phyloP scores from a whole-genome alignment of 1,140 invertebrate genomes.

The Sinonovacula constricta region DNA sequence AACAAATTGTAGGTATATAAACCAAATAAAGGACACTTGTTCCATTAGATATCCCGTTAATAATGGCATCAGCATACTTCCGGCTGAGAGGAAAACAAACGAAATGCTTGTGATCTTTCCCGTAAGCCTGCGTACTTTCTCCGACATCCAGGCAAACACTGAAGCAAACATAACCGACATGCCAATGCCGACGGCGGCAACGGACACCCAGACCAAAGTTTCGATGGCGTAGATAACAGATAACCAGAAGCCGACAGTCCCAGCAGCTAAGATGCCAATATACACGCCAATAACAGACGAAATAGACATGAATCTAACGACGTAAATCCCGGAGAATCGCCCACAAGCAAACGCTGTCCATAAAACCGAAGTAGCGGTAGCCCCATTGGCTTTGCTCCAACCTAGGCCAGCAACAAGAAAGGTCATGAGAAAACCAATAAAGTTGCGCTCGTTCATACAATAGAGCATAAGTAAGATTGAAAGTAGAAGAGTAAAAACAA shows the following conservation, averaged over 20 bases:
- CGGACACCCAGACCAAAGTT: conserved; percentile 5
- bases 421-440: conserved; percentile 37
- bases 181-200: conserved; percentile 17
- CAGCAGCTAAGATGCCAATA: conserved; percentile 7
- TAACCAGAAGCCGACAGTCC: conserved; percentile 11
- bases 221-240: conserved; percentile 21
- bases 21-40: conserved; percentile 38
- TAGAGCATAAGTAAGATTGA: conserved; percentile 15
- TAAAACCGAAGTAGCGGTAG: conserved; percentile 6
- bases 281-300: conserved; percentile 12
- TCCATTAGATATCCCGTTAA: conserved; percentile 31
- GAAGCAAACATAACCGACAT: conserved; percentile 47
- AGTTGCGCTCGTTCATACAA: conserved; percentile 24
- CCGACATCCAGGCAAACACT: conserved; percentile 36
- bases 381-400: conserved; percentile 15
- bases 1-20: conserved; percentile 28
- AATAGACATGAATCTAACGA: conserved; percentile 10
- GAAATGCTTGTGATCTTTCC: conserved; percentile 38
- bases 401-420: conserved; percentile 14
- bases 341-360: conserved; percentile 34
- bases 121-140: conserved; percentile 24
- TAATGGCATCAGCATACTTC: conserved; percentile 28
- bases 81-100: conserved; percentile 23
- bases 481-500: conserved; percentile 23
- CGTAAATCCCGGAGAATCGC: conserved; percentile 30